Conservation (phyloP, 2,888 invertebrate genomes). For the Ennomos quercinarius region DNA sequence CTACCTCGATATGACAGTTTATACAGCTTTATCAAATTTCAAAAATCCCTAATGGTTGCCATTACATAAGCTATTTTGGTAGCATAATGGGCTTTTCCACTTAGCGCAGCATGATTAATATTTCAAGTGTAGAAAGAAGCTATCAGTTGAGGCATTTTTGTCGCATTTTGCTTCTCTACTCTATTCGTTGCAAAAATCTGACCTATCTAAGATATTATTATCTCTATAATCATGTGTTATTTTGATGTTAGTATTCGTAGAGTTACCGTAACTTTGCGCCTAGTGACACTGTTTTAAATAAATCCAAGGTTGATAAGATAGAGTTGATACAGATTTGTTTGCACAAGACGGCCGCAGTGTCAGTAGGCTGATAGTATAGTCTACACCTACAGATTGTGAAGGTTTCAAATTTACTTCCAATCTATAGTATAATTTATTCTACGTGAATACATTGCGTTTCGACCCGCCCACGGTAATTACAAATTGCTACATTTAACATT, state of each 20-base stretch:
- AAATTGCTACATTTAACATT: constrained; percentile 25
- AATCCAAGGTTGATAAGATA: constrained; percentile 72
- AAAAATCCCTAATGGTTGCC: no score
- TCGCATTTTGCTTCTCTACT: no score
- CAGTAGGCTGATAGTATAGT: constrained; percentile 42
- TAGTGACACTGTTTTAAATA: constrained; percentile 62
- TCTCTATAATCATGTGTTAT: no score
- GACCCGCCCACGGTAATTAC: not conserved
- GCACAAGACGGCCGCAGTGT: constrained; percentile 48
- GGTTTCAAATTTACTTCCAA: not conserved
- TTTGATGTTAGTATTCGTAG: not conserved
- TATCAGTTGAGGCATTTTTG: no score
- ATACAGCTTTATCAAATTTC: no score
- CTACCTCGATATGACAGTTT: constrained; percentile 3
- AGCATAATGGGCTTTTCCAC: no score
- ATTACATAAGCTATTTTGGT: no score
- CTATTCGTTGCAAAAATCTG: no score
- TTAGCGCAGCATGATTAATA: no score
- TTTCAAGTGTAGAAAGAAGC: no score
- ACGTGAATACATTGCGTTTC: no score
- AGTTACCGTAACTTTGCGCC: constrained; percentile 8
- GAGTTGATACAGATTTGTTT: constrained; percentile 55
- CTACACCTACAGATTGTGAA: not conserved
- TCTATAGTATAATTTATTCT: not conserved
- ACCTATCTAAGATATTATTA: no score